Conservation (phyloP, 2,113 vertebrate species). For the Rattus norvegicus region DNA sequence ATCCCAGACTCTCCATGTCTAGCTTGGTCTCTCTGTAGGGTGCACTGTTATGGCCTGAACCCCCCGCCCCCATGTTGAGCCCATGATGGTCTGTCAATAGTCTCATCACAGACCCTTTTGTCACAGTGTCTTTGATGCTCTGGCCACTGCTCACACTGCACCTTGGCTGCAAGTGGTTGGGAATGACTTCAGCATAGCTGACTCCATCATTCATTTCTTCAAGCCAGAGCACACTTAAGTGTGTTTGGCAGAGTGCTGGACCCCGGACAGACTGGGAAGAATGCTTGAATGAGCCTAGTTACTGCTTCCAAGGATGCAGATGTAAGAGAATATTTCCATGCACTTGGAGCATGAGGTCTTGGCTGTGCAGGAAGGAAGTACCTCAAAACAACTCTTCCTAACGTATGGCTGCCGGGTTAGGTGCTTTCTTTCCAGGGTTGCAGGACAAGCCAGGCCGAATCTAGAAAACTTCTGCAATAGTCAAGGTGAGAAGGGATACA, state of each 20-base stretch:
- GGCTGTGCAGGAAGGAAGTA: neutral
- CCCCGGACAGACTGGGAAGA: conserved; percentile 14
- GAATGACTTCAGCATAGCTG: neutral
- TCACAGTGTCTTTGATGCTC: neutral
- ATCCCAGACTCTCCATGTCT: too few species aligned
- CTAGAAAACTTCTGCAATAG: neutral
- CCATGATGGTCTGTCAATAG: neutral
- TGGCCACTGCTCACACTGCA: neutral
- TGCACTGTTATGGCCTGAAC: neutral
- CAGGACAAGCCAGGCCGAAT: neutral
- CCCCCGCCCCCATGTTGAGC: neutral
- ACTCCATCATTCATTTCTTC: conserved; percentile 35
- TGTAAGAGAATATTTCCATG: neutral
- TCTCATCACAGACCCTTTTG: neutral
- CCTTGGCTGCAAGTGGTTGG: neutral
- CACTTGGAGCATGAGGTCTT: neutral
- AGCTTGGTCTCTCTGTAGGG: neutral
- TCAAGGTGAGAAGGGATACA: neutral
- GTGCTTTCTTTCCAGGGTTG: too few species aligned
- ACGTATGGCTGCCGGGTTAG: neutral
- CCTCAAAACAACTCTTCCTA: neutral
- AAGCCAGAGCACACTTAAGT: neutral
- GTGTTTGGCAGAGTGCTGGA: neutral
- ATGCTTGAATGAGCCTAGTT: neutral
- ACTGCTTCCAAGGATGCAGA: neutral